Evolutionary conservation across 92 coral and sea anemone genomes (phyloP).

Genomic region (Porites evermanni): DNA sequence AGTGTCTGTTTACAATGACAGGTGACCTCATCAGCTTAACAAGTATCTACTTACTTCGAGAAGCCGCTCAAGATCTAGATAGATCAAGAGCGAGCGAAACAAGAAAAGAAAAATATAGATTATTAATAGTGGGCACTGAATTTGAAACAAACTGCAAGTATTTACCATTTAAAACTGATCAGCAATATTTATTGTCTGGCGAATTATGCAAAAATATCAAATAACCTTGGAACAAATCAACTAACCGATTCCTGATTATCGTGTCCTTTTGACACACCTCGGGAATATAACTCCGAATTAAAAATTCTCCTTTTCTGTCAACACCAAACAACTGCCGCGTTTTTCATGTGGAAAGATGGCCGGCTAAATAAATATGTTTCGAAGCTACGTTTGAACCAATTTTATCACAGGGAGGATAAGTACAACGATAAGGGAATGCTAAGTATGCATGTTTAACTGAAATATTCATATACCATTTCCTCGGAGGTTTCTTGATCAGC

Average conservation of each 20-base stretch:
- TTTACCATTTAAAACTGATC: neutral
- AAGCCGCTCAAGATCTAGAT: no score
- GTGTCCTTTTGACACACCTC: slow-evolving; percentile 23
- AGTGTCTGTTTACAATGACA: neutral
- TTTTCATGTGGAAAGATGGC: neutral
- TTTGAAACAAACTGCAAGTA: neutral
- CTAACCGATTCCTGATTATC: neutral
- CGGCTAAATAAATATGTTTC: neutral
- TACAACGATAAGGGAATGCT: neutral
- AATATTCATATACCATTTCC: slow-evolving; percentile 45
- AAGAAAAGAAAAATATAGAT: neutral
- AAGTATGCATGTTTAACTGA: slow-evolving; percentile 37
- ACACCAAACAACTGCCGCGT: neutral
- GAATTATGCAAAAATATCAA: neutral
- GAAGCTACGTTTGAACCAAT: neutral
- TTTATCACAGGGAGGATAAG: neutral
- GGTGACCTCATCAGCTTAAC: neutral
- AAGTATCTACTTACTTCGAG: neutral
- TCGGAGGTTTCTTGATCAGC: slow-evolving; percentile 43
- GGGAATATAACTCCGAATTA: slow-evolving; percentile 1
- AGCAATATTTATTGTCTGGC: neutral
- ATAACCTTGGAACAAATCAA: neutral
- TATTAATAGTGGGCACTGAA: no score
- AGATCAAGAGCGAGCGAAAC: slow-evolving; percentile 8
- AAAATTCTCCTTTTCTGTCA: neutral